Evolutionary conservation across 2,113 vertebrate species (phyloP).

Genomic region (Paraplagusia blochii): DNA sequence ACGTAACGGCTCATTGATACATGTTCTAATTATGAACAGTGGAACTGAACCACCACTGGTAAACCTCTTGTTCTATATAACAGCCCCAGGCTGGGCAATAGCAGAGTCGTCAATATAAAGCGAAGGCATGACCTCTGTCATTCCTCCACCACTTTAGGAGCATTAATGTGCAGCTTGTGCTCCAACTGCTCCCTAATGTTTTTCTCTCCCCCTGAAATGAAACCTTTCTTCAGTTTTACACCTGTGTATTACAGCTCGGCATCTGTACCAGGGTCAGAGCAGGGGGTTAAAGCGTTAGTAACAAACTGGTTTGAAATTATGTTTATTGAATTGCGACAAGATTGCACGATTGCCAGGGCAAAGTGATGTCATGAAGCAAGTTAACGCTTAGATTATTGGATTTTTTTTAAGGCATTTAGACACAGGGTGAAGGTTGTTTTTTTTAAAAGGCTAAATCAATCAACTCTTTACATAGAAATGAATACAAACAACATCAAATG

Average conservation of each 20-base stretch:
- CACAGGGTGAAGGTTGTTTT: too few relatives aligned
- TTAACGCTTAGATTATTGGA: conserved; percentile 1
- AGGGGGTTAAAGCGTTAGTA: conserved; percentile 4
- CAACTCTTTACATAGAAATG: too few relatives aligned
- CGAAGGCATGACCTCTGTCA: neutral
- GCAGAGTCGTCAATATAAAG: conserved; percentile 19
- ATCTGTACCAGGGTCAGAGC: conserved; percentile 2
- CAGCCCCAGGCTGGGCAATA: too few relatives aligned
- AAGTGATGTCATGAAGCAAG: conserved; percentile 17
- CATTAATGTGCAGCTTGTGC: neutral
- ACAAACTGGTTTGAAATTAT: conserved; percentile 35
- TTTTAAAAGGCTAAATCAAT: too few relatives aligned
- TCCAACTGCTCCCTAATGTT: neutral
- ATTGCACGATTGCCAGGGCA: conserved; percentile 62
- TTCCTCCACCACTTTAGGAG: neutral
- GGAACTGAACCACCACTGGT: conserved; percentile 8
- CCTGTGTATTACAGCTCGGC: neutral
- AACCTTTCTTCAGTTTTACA: too few relatives aligned
- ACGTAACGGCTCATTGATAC: conserved; percentile 20
- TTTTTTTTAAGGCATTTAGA: too few relatives aligned
- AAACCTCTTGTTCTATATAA: conserved; percentile 15
- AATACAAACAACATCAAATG: too few relatives aligned
- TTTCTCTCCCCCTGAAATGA: too few relatives aligned
- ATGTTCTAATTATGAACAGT: conserved; percentile 26
- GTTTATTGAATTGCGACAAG: conserved; percentile 70